Conservation (phyloP, 2,113 vertebrate genomes). For the Calyptommatus sinebrachiatus region DNA sequence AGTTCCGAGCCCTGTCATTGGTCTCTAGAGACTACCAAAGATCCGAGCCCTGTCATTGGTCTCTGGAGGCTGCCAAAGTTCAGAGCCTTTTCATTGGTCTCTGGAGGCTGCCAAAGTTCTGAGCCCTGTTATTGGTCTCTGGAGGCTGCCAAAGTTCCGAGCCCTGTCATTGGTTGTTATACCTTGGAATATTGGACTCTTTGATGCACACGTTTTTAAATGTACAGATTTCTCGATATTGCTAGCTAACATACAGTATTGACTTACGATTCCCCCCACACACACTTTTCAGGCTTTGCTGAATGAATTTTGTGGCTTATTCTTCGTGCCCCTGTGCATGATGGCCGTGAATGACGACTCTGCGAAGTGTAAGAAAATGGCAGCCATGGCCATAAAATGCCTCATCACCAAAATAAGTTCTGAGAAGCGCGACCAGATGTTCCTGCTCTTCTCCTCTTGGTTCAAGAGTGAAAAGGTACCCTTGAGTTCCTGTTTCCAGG, state of each 20-base stretch:
- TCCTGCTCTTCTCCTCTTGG: constrained; percentile 80
- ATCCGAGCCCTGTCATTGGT: too few species aligned
- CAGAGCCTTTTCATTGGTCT: too few species aligned
- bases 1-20: too few species aligned
- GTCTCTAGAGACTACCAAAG: too few species aligned
- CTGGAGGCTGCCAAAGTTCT: too few species aligned
- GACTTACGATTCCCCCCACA: not conserved
- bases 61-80: too few species aligned
- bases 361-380: constrained; percentile 90
- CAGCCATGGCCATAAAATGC: constrained; percentile 80
- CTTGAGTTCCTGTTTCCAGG: not conserved
- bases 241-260: not conserved
- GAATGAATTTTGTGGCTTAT: constrained; percentile 79
- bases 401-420: constrained; percentile 78
- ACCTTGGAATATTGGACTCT: too few species aligned
- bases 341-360: constrained; percentile 90
- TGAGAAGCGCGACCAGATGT: constrained; percentile 81
- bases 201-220: too few species aligned
- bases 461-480: constrained; percentile 85
- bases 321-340: constrained; percentile 89
- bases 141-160: too few species aligned
- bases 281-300: constrained; percentile 76
- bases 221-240: not conserved
- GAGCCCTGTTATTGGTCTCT: too few species aligned
- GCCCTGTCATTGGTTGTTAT: too few species aligned